These are phyloP conservation scores for Coreoperca whiteheadi DNA, from an alignment of 2,113 vertebrate species.

Conservation along the genomic window DNA sequence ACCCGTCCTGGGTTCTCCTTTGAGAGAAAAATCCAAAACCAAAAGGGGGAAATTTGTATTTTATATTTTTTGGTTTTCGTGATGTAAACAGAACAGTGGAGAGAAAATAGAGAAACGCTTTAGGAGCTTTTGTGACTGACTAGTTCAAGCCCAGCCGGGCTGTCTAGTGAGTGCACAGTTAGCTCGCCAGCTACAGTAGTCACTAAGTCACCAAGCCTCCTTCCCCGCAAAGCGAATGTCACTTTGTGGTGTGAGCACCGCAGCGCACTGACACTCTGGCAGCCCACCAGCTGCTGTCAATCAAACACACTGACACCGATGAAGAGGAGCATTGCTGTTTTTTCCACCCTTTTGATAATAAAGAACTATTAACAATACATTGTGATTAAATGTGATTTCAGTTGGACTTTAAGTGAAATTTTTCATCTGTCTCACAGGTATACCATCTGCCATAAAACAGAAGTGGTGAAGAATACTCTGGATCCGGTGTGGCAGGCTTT, in stretches of 20 bases:
- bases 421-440: conserved; percentile 78
- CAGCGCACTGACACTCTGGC: background rate
- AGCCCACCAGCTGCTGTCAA: background rate
- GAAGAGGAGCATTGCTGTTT: background rate
- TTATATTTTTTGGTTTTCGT: too few relatives aligned
- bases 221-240: background rate
- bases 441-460: conserved; percentile 94
- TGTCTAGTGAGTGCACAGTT: background rate
- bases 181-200: background rate
- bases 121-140: background rate
- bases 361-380: background rate
- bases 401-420: background rate
- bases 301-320: background rate
- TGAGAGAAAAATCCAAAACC: background rate
- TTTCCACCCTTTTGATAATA: background rate
- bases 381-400: background rate
- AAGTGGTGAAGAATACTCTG: conserved; percentile 93
- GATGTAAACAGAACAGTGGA: background rate
- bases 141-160: background rate
- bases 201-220: background rate
- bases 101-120: background rate
- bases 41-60: background rate
- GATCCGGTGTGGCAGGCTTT: conserved; percentile 96
- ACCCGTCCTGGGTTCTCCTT: background rate
- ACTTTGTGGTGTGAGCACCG: background rate